phyloP scores from a whole-genome alignment of 1,140 invertebrate species.

The Aphis gossypii region DNA sequence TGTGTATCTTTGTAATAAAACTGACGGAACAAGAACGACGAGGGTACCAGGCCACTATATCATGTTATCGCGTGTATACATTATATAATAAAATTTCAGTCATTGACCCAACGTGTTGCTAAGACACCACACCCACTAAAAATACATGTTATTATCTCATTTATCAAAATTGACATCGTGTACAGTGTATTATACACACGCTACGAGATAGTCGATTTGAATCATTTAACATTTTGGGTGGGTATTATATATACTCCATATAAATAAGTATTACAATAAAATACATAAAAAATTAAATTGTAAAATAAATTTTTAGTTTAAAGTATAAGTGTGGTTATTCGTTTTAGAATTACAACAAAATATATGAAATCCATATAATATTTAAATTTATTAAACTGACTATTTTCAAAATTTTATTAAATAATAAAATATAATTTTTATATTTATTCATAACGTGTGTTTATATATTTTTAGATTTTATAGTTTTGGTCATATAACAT shows the following conservation, averaged over 20 bases:
- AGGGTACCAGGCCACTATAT: not conserved
- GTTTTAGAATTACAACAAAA: too few species aligned
- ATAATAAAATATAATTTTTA: not conserved
- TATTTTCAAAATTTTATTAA: too few species aligned
- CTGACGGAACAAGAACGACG: not conserved
- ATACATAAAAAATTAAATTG: too few species aligned
- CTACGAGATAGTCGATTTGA: not conserved
- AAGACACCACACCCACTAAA: not conserved
- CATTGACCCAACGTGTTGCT: slow-evolving; percentile 45
- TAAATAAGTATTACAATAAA: too few species aligned
- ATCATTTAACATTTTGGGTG: not conserved
- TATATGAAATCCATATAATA: too few species aligned
- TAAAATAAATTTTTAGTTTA: too few species aligned
- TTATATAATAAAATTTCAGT: not conserved
- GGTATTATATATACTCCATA: too few species aligned
- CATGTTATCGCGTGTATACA: not conserved
- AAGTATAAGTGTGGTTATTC: too few species aligned
- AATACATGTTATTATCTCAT: not conserved
- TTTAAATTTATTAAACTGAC: not conserved
- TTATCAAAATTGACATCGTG: not conserved
- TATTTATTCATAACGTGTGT: not conserved
- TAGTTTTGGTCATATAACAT: not conserved
- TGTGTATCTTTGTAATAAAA: not conserved
- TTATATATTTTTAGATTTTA: not conserved
- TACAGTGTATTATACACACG: not conserved